Base-by-base conservation (phyloP, 2,888 invertebrate species). In the Trypoxylon attenuatum region DNA sequence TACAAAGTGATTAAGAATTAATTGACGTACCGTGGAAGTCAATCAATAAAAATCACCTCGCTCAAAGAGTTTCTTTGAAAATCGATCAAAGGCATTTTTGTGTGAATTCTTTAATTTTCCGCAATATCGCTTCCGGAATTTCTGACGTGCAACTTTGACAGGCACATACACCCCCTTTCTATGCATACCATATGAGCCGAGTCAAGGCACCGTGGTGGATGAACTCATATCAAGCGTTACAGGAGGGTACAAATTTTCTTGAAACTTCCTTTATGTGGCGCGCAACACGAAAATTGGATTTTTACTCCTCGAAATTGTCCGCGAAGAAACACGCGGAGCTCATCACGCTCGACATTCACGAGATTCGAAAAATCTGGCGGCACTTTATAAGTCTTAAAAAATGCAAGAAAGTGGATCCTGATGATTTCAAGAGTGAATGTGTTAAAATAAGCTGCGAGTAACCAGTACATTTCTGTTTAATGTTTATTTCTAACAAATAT, bases 221-320 rank as follows among this genome's bases (percentile, higher is more conserved):
- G 27, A 55, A 55, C 46, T 60, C 60, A 45, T 51, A 61, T 55
- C 51, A 51, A 6, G 18, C 33, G 39, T 39, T 46, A 50, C 27
- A 23, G 13, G 29, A 19, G 42, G 56, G 13, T 22, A 51, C 59
- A 59, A 51, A 66, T 65, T 65, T 52, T 39, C 54, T 39, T 2
- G 55, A 25, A 60, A 67, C 59, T 65, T 67, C 59, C 59, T 65
- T 59, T 54, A 33, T 47, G 51, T 53, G 13, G 21, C 16, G 38
- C 2, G 47, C 25, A 68, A 68, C 47, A 66, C 66, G 47, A 42
- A 66, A 66, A 68, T 68, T 66, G 66, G 47, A 66, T 68, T 68
- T 60, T 66, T 60, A 42, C 39, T 55, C 55, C 29, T 10, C 33
- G 8, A 38, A 60, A 68, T 68, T 56, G 55, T 58, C 33, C 52